phyloP scores from a whole-genome alignment of 2,888 invertebrate species.

The Alloscopus bannaensis region DNA sequence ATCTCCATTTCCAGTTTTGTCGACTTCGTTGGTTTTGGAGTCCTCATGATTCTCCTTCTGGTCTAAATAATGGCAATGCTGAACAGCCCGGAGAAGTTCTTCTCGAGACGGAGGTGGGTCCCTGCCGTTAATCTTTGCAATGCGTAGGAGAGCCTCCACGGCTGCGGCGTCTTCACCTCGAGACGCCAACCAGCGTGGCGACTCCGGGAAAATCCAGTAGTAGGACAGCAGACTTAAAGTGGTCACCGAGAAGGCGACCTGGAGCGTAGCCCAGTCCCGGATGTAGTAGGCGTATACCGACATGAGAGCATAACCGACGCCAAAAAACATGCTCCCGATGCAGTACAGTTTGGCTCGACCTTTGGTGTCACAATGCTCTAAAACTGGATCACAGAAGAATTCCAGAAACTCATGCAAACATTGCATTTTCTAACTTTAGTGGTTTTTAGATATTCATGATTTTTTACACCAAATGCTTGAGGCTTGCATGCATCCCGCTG shows the following conservation, averaged over 20 bases:
- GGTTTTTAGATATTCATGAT: slow-evolving; percentile 36
- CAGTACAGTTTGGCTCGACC: slow-evolving; percentile 61
- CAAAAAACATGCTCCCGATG: slow-evolving; percentile 48
- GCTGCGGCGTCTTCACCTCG: slow-evolving; percentile 66
- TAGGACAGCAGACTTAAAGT: slow-evolving; percentile 57
- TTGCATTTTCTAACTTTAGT: neutral
- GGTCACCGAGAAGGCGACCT: slow-evolving; percentile 67
- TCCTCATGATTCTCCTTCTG: neutral
- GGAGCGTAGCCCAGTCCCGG: slow-evolving; percentile 64
- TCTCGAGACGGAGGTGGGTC: slow-evolving; percentile 44
- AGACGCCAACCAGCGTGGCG: slow-evolving; percentile 69
- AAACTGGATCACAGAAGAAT: slow-evolving; percentile 59
- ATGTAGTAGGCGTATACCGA: slow-evolving; percentile 67
- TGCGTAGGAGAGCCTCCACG: slow-evolving; percentile 51
- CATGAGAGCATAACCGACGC: slow-evolving; percentile 63
- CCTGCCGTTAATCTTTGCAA: slow-evolving; percentile 64
- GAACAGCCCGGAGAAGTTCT: slow-evolving; percentile 47
- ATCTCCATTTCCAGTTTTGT: slow-evolving; percentile 4
- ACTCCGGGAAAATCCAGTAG: slow-evolving; percentile 71
- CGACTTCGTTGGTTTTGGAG: neutral
- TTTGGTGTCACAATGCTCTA: slow-evolving; percentile 67
- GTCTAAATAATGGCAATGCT: slow-evolving; percentile 44
- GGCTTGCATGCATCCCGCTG: slow-evolving; percentile 65
- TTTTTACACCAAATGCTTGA: slow-evolving; percentile 62
- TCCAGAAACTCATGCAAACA: neutral